phyloP scores from a whole-genome alignment of 2,113 vertebrate species.

The Lepus americanus region DNA sequence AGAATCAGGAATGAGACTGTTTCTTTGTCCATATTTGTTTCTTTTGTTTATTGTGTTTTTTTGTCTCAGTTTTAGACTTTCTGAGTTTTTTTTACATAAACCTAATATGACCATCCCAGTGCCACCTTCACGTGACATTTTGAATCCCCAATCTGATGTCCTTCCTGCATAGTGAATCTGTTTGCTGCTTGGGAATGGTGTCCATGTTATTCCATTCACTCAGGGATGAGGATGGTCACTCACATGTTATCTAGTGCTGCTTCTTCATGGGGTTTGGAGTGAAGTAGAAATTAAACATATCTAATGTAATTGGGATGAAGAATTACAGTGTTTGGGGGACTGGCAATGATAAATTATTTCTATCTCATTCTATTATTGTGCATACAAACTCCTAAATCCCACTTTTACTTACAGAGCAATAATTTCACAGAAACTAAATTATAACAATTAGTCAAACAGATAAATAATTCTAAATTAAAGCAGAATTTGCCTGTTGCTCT shows the following conservation, averaged over 20 bases:
- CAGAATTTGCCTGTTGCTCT: background rate
- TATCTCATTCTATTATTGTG: conserved; percentile 32
- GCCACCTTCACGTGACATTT: background rate
- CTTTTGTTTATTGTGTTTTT: background rate
- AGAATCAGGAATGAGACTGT: background rate
- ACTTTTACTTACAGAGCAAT: conserved; percentile 35
- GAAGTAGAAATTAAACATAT: conserved; percentile 34
- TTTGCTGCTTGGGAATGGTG: background rate
- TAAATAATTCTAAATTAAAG: conserved; percentile 8
- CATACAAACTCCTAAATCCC: background rate
- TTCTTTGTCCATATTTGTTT: background rate
- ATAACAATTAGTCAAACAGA: conserved; percentile 27
- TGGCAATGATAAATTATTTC: conserved; percentile 35
- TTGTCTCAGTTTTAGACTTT: conserved; percentile 6
- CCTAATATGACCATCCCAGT: background rate
- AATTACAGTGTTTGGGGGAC: background rate
- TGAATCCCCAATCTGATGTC: background rate
- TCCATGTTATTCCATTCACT: background rate
- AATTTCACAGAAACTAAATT: conserved; percentile 42
- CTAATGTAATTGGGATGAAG: background rate
- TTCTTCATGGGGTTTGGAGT: background rate
- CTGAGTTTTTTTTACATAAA: background rate
- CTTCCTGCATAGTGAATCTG: background rate
- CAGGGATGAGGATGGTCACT: background rate
- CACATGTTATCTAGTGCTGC: background rate